These are phyloP conservation scores for Ericerus pela DNA, from an alignment of 1,140 invertebrate species.

Conservation along the genomic window DNA sequence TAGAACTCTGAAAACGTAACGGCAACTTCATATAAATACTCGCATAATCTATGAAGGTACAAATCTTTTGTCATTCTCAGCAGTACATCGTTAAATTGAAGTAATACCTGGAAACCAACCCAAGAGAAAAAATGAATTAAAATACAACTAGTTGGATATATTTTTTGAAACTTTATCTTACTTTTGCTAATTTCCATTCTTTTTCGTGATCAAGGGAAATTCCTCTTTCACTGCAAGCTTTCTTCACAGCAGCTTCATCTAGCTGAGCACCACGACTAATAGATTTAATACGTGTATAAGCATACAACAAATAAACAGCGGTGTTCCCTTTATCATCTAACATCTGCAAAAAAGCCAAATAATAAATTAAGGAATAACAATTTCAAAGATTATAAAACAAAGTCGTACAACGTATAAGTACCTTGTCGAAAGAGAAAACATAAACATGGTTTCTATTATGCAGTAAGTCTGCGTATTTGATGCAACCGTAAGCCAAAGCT, in stretches of 20 bases:
- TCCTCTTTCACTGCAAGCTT: constrained; percentile 37
- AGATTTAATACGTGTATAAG: constrained; percentile 82
- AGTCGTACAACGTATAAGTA: constrained; percentile 25
- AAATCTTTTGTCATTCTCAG: constrained; percentile 70
- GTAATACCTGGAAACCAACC: constrained; percentile 42
- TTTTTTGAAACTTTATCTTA: constrained; percentile 18
- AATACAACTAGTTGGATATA: neutral
- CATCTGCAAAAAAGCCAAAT: constrained; percentile 49
- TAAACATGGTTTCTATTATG: constrained; percentile 92
- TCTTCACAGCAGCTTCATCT: constrained; percentile 38
- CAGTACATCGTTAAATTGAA: constrained; percentile 79
- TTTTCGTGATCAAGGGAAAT: constrained; percentile 72
- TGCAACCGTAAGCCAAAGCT: constrained; percentile 93
- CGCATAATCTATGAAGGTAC: constrained; percentile 78
- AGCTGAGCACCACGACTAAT: constrained; percentile 69
- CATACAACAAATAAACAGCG: constrained; percentile 93
- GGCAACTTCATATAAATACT: constrained; percentile 90
- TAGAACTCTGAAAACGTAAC: constrained; percentile 93
- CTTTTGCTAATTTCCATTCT: constrained; percentile 91
- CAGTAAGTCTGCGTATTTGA: constrained; percentile 94
- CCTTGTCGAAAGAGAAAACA: constrained; percentile 94
- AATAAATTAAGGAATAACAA: constrained; percentile 13
- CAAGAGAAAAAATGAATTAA: constrained; percentile 17
- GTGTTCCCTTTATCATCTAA: constrained; percentile 97
- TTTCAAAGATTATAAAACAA: constrained; percentile 11